These are phyloP conservation scores for Diorhabda sublineata DNA, from an alignment of 1,140 invertebrate genomes.

Conservation along the genomic window DNA sequence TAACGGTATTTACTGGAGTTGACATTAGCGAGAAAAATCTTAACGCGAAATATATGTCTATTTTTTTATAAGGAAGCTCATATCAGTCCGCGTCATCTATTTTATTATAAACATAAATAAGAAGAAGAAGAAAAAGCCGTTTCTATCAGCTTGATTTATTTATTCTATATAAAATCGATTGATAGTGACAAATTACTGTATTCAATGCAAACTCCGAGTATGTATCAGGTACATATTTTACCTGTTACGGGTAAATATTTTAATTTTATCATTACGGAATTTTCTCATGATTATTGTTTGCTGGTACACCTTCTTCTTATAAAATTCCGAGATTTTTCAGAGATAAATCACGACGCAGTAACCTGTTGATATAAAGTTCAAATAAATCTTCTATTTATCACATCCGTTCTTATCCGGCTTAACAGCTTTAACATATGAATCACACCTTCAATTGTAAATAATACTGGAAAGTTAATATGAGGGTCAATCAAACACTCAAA, in stretches of 20 bases:
- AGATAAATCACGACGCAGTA: neutral
- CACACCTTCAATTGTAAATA: no score
- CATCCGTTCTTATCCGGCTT: no score
- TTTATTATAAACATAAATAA: no score
- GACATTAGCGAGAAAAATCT: no score
- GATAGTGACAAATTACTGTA: neutral
- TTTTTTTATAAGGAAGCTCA: no score
- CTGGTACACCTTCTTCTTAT: neutral
- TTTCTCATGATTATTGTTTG: neutral
- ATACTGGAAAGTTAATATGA: no score
- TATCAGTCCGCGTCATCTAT: no score
- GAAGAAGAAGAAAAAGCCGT: neutral
- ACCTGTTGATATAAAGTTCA: neutral
- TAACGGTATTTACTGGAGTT: no score
- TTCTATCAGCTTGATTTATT: neutral
- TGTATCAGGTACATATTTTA: neutral
- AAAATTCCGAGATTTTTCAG: neutral
- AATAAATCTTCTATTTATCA: no score
- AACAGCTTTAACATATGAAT: no score
- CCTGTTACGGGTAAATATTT: neutral
- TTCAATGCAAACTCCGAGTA: neutral
- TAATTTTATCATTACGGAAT: neutral
- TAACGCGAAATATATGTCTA: no score
- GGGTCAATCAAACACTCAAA: no score
- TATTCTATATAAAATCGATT: neutral